Base-by-base conservation (phyloP, 2,888 invertebrate genomes). In the Brenthis ino region DNA sequence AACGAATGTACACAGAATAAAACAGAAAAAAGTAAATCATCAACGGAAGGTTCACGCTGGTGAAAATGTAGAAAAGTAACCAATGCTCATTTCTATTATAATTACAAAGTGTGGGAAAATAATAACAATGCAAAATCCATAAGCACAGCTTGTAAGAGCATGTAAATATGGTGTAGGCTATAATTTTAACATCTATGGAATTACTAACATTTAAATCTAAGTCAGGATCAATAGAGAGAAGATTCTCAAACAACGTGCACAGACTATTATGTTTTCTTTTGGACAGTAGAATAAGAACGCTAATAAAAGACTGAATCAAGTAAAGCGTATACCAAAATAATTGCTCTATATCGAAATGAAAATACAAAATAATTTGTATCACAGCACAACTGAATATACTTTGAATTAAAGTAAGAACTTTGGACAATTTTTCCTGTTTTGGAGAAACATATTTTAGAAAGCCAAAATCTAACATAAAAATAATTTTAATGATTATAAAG, bases 1-100 rank as follows among this genome's bases (percentile, higher is more conserved):
- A 67, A 51, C 69, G 63, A 64, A 47, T 20, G 14, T 58, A 66
- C 3, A 43, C 66, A 2, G 66, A 51, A 55, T 66, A 67, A 43
- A 70, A 64, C 12, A 70, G 54, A 50, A 70, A 70, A 12, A 70
- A 70, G 16, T 70, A 67, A 3, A 67, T 28, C 48, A 67, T 55
- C 16, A 70, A 14, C 4, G 70, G 67, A 14, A 67, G 12, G 48
- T 64, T 64, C 6, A 64, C 51, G 20, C 61, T 24, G 43, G 60
- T 54, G 0, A 63, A 28, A 13, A 54, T 37, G 6, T 51, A 48
- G 6, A 64, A 50, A 28, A 20, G 11, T 2, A 56, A 14, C 43
- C 57, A 13, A 28, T 55, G 53, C 11, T 63, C 16, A 43, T 43
- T 53, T 8, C 13, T 24, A 1, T 16, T 37, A 43, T 13, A 37